A percentile compares a stretch with the other conserved stretches of the same genome.
These are phyloP conservation scores for Mythimna loreyi DNA, from an alignment of 2,888 invertebrate species.

Conservation along the genomic window DNA sequence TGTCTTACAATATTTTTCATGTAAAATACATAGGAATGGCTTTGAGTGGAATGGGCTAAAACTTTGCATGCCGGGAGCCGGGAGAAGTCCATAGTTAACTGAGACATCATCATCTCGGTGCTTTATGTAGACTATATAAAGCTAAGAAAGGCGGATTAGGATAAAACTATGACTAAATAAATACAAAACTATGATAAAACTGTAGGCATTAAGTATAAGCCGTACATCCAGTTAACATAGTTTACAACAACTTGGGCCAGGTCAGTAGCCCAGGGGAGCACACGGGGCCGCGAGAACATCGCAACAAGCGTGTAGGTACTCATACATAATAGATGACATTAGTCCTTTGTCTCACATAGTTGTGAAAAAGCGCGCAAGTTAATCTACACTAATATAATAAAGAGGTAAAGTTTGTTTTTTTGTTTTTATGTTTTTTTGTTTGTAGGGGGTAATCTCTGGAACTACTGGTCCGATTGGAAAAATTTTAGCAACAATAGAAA, in stretches of 20 bases:
- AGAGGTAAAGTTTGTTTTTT: too few species aligned
- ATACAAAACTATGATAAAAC: too few species aligned
- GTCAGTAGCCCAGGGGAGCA: not conserved
- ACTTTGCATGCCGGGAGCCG: too few species aligned
- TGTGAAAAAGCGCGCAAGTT: constrained; percentile 32
- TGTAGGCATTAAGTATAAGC: not conserved
- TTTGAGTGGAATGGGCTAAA: too few species aligned
- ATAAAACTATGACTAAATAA: not conserved
- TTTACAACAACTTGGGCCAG: not conserved
- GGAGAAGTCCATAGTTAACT: not conserved
- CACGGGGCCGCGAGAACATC: not conserved
- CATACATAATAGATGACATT: constrained; percentile 41
- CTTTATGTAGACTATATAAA: not conserved
- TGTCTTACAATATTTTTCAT: too few species aligned
- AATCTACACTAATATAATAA: too few species aligned
- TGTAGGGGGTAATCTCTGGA: too few species aligned
- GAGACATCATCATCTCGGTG: not conserved
- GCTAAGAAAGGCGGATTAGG: not conserved
- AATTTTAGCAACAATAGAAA: too few species aligned
- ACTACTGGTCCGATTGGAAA: too few species aligned
- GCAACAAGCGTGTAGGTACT: not conserved
- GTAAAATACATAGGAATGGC: too few species aligned
- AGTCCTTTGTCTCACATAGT: constrained; percentile 36
- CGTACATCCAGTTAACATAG: not conserved
- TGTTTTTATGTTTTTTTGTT: too few species aligned